phyloP scores from a whole-genome alignment of 2,888 invertebrate genomes.

The Ochlodes sylvanus region DNA sequence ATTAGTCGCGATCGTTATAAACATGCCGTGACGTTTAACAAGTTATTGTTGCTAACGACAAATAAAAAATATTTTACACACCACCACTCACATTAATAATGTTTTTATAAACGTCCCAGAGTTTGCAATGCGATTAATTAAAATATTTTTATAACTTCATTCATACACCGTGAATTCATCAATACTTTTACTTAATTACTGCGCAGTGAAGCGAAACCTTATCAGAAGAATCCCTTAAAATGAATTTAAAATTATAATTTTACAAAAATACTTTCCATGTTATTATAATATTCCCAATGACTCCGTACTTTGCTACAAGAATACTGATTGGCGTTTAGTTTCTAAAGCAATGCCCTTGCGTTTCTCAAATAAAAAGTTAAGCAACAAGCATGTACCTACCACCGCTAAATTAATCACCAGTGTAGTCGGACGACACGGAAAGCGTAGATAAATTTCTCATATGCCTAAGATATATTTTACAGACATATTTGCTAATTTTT shows the following conservation, averaged over 20 bases:
- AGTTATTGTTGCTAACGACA: not conserved
- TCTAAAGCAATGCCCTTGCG: slow-evolving; percentile 30
- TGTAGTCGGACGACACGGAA: slow-evolving; percentile 35
- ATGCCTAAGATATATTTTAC: not conserved
- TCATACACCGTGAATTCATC: slow-evolving; percentile 15
- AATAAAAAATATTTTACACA: slow-evolving; percentile 5
- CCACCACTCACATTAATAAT: not conserved
- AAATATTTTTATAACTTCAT: slow-evolving; percentile 18
- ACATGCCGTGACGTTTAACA: slow-evolving; percentile 10
- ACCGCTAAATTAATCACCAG: not conserved
- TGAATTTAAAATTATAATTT: not conserved
- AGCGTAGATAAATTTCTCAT: slow-evolving; percentile 25
- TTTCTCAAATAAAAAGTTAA: slow-evolving; percentile 15
- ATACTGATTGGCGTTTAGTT: slow-evolving; percentile 32
- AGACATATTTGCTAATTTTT: slow-evolving; percentile 42
- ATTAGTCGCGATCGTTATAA: slow-evolving; percentile 1
- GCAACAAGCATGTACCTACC: slow-evolving; percentile 27
- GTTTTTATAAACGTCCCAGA: not conserved
- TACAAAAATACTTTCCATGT: slow-evolving; percentile 2
- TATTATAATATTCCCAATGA: slow-evolving; percentile 5
- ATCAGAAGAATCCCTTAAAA: not conserved
- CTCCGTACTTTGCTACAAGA: slow-evolving; percentile 10
- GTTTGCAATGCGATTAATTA: slow-evolving; percentile 22
- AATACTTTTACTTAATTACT: slow-evolving; percentile 2
- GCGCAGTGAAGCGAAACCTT: slow-evolving; percentile 16